Evolutionary conservation across 2,113 vertebrate species (phyloP), one percentile per base, ranked within the genome.

Genomic region (Eclectus roratus): DNA sequence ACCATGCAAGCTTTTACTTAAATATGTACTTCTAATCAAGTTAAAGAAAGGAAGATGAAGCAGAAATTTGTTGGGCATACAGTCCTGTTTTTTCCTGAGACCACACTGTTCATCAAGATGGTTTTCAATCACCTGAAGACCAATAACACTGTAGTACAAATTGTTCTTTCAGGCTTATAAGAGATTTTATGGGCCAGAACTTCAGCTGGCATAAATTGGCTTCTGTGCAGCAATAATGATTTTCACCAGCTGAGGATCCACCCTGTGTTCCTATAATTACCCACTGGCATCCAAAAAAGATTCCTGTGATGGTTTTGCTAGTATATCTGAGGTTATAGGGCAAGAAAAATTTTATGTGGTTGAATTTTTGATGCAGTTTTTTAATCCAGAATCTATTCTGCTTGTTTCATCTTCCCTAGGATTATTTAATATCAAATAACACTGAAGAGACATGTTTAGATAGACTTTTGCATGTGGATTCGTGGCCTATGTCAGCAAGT

Each of bases 181-280:
- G 50, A 90, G 50, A 90, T 89, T 96, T 96, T 96, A 97, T 95
- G 92, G 88, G 52, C 85, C 80, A 96, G 93, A 96, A 93, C 85
- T 91, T 96, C 82, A 92, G 85, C 65, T 69, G 79, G 70, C 73
- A 84, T 95, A 91, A 95, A 88, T 81, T 94, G 93, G 71, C 80
- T 88, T 92, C 82, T 56, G 68, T 93, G 83, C 49, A 91, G 85
- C 83, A 88, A 61, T 86, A 88, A 88, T 2, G 17, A 64, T 72
- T 94, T 96, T 85, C 70, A 82, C 65, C 78, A 97, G 93, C 89
- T 95, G 89, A 95, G 80, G 80, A 92, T 92, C 95, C 49, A 8
- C 93, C 74, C 89, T 87, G 21, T 89, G 88, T 92, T 94, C 84
- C 89, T 87, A 61, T 91, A 94, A 92, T 91, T 92, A 89, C 73